Conservation (phyloP, 1,140 invertebrate genomes). For the Euschistus heros region DNA sequence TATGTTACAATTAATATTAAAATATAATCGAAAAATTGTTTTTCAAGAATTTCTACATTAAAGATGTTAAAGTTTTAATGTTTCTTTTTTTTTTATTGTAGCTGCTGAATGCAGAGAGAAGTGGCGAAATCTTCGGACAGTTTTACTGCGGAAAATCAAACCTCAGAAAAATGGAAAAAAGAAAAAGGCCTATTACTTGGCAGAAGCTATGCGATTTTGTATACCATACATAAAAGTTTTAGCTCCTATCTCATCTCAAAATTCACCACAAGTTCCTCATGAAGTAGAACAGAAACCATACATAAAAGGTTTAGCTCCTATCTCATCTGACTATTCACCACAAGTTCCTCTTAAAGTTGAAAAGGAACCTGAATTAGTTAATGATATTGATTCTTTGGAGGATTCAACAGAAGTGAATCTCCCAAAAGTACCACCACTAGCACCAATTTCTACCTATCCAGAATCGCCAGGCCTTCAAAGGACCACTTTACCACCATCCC, state of each 20-base stretch:
- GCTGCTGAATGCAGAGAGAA: background rate
- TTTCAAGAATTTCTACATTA: background rate
- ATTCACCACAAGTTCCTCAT: no score
- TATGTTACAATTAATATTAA: background rate
- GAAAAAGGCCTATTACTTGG: constrained; percentile 30
- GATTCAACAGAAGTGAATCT: no score
- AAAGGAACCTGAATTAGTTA: no score
- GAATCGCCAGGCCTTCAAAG: background rate
- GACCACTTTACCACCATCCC: background rate
- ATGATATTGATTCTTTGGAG: no score
- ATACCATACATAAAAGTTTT: constrained; percentile 29
- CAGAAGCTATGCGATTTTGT: constrained; percentile 28
- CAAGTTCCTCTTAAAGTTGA: no score
- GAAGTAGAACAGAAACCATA: no score
- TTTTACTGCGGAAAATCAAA: constrained; percentile 4
- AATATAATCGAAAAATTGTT: background rate
- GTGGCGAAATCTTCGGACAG: background rate
- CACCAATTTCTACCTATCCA: background rate
- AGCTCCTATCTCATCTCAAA: constrained; percentile 11
- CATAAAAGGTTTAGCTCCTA: no score
- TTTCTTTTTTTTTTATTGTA: background rate
- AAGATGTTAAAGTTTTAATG: background rate
- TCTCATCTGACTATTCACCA: no score
- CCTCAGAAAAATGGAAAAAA: constrained; percentile 25
- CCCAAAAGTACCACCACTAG: background rate